Base-by-base conservation (phyloP, 2,888 invertebrate genomes). In the Agrochola litura region DNA sequence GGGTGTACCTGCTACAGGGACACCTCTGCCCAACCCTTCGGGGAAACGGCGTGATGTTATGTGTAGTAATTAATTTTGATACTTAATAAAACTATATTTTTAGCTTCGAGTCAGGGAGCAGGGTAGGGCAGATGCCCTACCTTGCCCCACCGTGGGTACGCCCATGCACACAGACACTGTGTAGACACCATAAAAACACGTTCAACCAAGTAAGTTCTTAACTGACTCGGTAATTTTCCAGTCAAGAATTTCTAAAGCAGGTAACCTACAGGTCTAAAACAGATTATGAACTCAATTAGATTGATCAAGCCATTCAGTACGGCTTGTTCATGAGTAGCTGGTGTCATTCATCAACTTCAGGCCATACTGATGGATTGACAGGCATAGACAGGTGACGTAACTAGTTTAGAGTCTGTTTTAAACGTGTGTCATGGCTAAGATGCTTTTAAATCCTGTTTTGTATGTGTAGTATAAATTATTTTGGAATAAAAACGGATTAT, bases 311-410 rank as follows among this genome's bases (percentile, higher is more conserved):
- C 70, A 69, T 82, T 82, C 68, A 69, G 61, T 67, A 22, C 6
- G 30, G 56, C 68, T 72, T 76, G 68, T 77, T 73, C 79, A 61
- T 77, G 73, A 77, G 77, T 71, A 83, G 46, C 60, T 81, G 64
- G 67, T 74, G 66, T 67, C 69, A 82, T 87, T 76, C 22, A 87
- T 85, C 77, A 85, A 78, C 76, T 66, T 76, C 73, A 82, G 56
- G 4, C 56, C n/a, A 37, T 58, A 16, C 58, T 61, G 65, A 52
- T 6, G 25, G n/a, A 81, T n/a, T 76, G 86, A 77, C 82, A 81
- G 74, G 69, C 54, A 2, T 0, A 3, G 81, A 84, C 73, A 63
- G 67, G 75, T 74, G 82, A 76, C 56, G 67, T 65, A 76, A 81
- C 82, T 73, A 72, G 87, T 85, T 73, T 81, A 79, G 54, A 65